Evolutionary conservation across 2,797 vertebrate genomes (phyloP).

Genomic region (Tragopan temminckii): DNA sequence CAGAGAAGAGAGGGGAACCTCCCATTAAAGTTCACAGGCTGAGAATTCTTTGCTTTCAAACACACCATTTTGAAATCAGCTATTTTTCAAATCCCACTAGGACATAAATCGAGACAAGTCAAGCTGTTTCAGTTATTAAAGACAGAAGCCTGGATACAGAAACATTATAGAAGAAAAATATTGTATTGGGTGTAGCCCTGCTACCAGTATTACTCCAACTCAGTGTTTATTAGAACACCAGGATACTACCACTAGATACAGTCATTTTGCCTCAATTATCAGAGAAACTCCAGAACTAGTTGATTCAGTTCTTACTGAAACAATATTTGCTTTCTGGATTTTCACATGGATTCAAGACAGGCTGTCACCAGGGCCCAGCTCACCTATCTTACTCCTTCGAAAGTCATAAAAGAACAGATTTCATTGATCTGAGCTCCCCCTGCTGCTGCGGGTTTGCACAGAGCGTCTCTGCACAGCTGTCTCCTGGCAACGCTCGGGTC

Average conservation of each 20-base stretch:
- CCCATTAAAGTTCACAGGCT: background rate
- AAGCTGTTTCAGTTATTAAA: background rate
- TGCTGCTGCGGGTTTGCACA: background rate
- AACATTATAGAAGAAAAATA: background rate
- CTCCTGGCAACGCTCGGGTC: background rate
- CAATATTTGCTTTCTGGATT: background rate
- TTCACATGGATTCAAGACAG: background rate
- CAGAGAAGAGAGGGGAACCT: background rate
- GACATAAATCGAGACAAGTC: background rate
- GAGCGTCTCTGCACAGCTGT: background rate
- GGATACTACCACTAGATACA: background rate
- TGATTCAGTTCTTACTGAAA: background rate
- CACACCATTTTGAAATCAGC: background rate
- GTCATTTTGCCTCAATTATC: background rate
- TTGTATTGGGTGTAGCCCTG: background rate
- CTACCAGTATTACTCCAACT: background rate
- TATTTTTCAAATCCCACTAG: background rate
- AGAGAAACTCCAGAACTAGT: background rate
- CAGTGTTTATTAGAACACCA: background rate
- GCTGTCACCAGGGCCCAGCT: background rate
- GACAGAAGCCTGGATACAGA: background rate
- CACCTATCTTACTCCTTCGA: background rate
- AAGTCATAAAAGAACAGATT: background rate
- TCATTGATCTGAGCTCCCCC: background rate
- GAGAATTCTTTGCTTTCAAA: background rate